Conservation (phyloP, 1,140 invertebrate species). For the Neodiprion fabricii region DNA sequence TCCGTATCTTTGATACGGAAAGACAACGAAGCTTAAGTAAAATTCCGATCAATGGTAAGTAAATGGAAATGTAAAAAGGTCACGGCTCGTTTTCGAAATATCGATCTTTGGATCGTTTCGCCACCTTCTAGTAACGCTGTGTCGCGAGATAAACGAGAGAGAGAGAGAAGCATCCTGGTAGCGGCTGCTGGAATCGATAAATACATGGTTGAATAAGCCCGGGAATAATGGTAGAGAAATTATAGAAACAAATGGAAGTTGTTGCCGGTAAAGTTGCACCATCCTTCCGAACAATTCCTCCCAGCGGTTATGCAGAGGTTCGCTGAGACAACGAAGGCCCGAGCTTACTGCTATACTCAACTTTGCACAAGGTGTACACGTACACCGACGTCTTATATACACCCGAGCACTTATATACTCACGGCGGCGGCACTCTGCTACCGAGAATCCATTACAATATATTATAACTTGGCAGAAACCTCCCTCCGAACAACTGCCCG, state of each 20-base stretch:
- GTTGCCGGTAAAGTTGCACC: constrained; percentile 30
- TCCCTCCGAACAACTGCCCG: too few species aligned
- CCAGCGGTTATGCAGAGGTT: not conserved
- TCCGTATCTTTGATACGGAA: too few species aligned
- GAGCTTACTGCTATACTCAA: constrained; percentile 26
- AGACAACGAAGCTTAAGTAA: too few species aligned
- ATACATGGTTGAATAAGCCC: constrained; percentile 12
- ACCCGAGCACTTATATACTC: too few species aligned
- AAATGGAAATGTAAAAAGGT: too few species aligned
- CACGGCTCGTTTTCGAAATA: too few species aligned
- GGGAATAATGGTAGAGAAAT: constrained; percentile 34
- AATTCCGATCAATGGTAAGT: too few species aligned
- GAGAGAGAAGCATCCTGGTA: not conserved
- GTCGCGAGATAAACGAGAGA: not conserved
- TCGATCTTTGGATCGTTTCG: not conserved
- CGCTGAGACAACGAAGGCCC: not conserved
- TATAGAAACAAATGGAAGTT: constrained; percentile 40
- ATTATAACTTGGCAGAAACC: constrained; percentile 24
- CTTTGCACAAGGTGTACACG: constrained; percentile 22
- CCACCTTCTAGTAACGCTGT: not conserved
- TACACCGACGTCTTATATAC: too few species aligned
- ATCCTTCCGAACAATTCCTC: not conserved
- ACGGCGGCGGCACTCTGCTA: not conserved
- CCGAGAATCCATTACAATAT: constrained; percentile 35
- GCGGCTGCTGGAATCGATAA: not conserved